These are phyloP conservation scores for Nannospalax galili DNA, from an alignment of 2,113 vertebrate genomes.

Conservation along the genomic window DNA sequence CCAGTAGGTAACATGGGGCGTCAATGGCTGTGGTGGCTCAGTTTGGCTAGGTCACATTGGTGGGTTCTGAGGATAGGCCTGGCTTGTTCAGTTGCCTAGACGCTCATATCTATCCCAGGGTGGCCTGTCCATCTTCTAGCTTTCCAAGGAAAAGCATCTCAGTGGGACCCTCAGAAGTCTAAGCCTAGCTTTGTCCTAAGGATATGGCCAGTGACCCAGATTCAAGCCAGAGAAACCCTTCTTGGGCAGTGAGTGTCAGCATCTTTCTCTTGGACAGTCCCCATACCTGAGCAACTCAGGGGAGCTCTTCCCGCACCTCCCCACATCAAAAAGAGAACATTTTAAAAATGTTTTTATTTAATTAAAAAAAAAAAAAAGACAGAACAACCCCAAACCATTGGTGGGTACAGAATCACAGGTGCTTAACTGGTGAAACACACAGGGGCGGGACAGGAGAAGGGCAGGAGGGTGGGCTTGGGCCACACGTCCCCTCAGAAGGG, in stretches of 20 bases:
- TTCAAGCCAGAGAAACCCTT: not conserved
- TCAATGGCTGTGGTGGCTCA: not conserved
- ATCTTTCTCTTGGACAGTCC: not conserved
- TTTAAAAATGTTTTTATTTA: constrained; percentile 89
- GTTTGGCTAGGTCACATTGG: accelerated
- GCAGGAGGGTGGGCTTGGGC: not conserved
- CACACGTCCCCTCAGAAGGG: not conserved
- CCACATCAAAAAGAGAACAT: constrained; percentile 76
- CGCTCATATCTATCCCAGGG: accelerated
- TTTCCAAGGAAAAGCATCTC: not conserved
- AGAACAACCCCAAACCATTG: constrained; percentile 75
- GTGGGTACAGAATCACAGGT: constrained; percentile 85
- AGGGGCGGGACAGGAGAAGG: not conserved
- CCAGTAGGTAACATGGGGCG: not conserved
- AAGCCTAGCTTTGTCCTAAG: not conserved
- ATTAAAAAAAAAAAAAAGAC: constrained; percentile 79
- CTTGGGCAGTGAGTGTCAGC: not conserved
- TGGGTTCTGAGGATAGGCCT: not conserved
- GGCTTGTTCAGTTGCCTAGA: not conserved
- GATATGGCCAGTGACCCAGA: not conserved
- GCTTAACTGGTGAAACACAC: constrained; percentile 81
- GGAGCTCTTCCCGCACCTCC: not conserved
- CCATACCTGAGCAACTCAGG: not conserved
- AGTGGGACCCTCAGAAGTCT: accelerated
- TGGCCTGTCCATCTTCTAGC: not conserved